These are phyloP conservation scores for Oscheius sp. DNA, from an alignment of 2,888 invertebrate species.

Conservation along the genomic window DNA sequence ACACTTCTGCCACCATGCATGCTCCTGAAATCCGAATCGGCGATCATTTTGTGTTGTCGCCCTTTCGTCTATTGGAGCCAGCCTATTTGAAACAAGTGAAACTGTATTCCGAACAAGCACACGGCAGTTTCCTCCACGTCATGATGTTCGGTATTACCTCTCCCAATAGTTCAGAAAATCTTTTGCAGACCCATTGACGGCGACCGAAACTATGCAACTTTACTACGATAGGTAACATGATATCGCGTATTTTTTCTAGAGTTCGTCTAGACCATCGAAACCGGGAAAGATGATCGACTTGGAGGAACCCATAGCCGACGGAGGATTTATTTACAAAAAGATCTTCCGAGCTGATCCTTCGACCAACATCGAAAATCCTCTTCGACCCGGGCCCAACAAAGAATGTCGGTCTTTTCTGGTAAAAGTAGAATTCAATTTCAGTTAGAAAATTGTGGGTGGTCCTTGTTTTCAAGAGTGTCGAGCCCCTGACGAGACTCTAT, in stretches of 20 bases:
- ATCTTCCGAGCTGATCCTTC: slow-evolving; percentile 59
- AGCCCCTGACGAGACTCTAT: slow-evolving; percentile 58
- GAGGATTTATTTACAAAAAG: slow-evolving; percentile 65
- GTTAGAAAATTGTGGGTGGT: slow-evolving; percentile 63
- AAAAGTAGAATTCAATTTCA: slow-evolving; percentile 29
- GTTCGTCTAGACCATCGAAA: slow-evolving; percentile 45
- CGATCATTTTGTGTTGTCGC: slow-evolving; percentile 63
- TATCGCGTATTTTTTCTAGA: not conserved
- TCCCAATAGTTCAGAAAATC: not conserved
- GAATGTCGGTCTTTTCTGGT: slow-evolving; percentile 42
- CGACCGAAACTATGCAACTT: slow-evolving; percentile 63
- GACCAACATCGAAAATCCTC: slow-evolving; percentile 56
- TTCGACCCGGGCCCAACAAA: slow-evolving; percentile 52
- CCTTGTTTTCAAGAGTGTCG: slow-evolving; percentile 61
- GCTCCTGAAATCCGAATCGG: slow-evolving; percentile 64
- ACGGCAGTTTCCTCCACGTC: slow-evolving; percentile 63
- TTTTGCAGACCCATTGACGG: slow-evolving; percentile 56
- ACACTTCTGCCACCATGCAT: slow-evolving; percentile 63
- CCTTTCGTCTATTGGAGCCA: slow-evolving; percentile 62
- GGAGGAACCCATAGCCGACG: slow-evolving; percentile 65
- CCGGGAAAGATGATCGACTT: slow-evolving; percentile 59
- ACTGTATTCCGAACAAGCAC: slow-evolving; percentile 58
- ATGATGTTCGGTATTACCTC: slow-evolving; percentile 58
- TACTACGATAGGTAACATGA: slow-evolving; percentile 59
- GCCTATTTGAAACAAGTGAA: slow-evolving; percentile 62